Base-by-base conservation (phyloP, 2,888 invertebrate species). In the Invenusta paracnida region DNA sequence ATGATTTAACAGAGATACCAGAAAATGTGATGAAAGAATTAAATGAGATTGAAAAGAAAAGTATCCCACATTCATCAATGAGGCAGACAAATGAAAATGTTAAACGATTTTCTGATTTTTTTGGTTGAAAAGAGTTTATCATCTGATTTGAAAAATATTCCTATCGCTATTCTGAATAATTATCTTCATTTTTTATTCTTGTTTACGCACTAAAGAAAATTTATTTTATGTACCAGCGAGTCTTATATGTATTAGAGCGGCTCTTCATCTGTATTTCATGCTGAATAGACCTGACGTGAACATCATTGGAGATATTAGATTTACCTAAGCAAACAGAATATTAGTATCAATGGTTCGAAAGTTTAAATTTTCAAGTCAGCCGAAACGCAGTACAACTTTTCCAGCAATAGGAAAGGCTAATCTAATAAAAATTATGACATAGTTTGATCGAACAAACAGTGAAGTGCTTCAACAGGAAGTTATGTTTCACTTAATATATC, bases 271-370 rank as follows among this genome's bases (percentile, higher is more conserved):
- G 27, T 82, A 82, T 82, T 82, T 82, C 29, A 28, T 29, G 13
- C 30, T 82, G 30, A 82, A 82, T 82, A 28, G 13, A 17, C 82
- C 82, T 28, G 82, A 28, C 29, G 82, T 82, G 1, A 82, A 82
- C 30, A 82, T 82, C 13, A 82, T 82, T 82, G 27, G 30, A 5
- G 82, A 82, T 82, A 29, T 30, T 27, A 82, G 29, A 30, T 82
- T 82, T 82, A n/a, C 29, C 11, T 5, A 82, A 82, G n/a, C 82
- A 82, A 82, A 82, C 29, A 82, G 82, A 28, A 82, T 82, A 28
- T 82, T 82, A 30, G 30, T 29, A 2, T 29, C 82, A 5, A 82
- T 17, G 82, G 30, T 82, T 2, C 29, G 17, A 28, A 82, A 82
- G 5, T 82, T 82, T 30, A 82, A 82, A 82, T 5, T 13, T 82